A percentile compares a stretch with the other conserved stretches of the same genome.
Evolutionary conservation across 2,113 vertebrate species (phyloP).

Genomic region (Scomber scombrus): DNA sequence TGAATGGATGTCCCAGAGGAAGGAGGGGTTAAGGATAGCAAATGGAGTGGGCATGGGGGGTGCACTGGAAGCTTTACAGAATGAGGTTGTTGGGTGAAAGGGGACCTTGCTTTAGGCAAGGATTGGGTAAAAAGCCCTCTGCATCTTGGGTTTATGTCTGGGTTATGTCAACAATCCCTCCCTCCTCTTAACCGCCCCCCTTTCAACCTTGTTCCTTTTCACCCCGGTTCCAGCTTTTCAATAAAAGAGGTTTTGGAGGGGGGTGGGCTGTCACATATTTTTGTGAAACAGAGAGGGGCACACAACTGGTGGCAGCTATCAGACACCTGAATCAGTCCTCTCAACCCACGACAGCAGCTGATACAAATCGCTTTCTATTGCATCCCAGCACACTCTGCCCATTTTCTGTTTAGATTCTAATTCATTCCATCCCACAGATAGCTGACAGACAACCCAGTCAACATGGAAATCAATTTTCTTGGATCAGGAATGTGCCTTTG

Average conservation of each 20-base stretch:
- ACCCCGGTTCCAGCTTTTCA: constrained; percentile 38
- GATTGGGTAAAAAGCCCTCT: constrained; percentile 61
- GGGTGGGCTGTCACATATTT: constrained; percentile 51
- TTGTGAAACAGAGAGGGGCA: constrained; percentile 53
- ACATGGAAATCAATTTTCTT: constrained; percentile 28
- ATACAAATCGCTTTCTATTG: constrained; percentile 57
- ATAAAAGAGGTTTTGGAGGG: constrained; percentile 39
- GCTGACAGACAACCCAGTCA: constrained; percentile 15
- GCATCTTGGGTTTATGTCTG: constrained; percentile 59
- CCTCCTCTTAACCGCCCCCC: constrained; percentile 36
- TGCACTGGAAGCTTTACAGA: constrained; percentile 45
- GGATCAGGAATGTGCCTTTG: background rate
- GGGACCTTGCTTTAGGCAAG: constrained; percentile 46
- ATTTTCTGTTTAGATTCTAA: constrained; percentile 6
- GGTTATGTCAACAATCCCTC: constrained; percentile 27
- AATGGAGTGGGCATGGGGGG: constrained; percentile 23
- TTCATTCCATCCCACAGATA: constrained; percentile 35
- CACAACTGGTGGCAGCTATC: constrained; percentile 54
- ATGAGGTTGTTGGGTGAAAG: constrained; percentile 62
- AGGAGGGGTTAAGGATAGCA: constrained; percentile 61
- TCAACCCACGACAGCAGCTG: constrained; percentile 48
- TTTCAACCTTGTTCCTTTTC: constrained; percentile 45
- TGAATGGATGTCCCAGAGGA: constrained; percentile 62
- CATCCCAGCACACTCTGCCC: constrained; percentile 24
- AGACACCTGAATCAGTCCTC: constrained; percentile 66